phyloP scores from a whole-genome alignment of 2,113 vertebrate species.

The Dunckerocampus dactyliophorus region DNA sequence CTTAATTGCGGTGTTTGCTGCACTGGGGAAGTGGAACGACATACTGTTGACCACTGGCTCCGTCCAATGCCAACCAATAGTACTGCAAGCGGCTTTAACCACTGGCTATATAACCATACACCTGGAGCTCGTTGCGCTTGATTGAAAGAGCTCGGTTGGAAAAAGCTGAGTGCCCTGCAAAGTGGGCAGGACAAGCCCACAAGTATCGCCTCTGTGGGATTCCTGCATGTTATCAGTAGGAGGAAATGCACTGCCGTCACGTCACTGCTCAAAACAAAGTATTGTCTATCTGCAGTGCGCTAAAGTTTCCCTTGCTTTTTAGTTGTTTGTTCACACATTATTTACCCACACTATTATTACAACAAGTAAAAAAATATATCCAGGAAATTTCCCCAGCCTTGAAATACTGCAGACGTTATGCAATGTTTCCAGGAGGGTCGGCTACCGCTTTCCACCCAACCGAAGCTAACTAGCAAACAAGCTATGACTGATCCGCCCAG shows the following conservation, averaged over 20 bases:
- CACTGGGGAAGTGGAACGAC: neutral
- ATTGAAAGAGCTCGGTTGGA: slow-evolving; percentile 28
- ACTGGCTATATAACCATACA: slow-evolving; percentile 34
- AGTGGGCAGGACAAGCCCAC: slow-evolving; percentile 7
- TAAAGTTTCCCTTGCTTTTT: neutral
- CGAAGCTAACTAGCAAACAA: slow-evolving; percentile 57
- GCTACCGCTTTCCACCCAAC: slow-evolving; percentile 65
- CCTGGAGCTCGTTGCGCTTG: slow-evolving; percentile 51
- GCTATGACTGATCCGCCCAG: slow-evolving; percentile 38
- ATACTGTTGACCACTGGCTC: slow-evolving; percentile 46
- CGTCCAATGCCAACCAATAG: slow-evolving; percentile 38
- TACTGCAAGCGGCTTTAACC: slow-evolving; percentile 48
- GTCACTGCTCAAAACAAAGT: slow-evolving; percentile 23
- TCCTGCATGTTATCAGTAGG: slow-evolving; percentile 5
- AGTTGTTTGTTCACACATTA: neutral
- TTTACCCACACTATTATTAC: too few species aligned
- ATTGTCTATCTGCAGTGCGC: slow-evolving; percentile 8
- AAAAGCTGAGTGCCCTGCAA: slow-evolving; percentile 18
- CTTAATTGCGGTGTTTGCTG: neutral
- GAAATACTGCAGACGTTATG: slow-evolving; percentile 60
- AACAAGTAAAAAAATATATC: neutral
- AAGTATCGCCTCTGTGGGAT: neutral
- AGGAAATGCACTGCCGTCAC: slow-evolving; percentile 26
- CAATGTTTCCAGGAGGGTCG: slow-evolving; percentile 38
- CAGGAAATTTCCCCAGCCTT: too few species aligned